Evolutionary conservation across 2,113 vertebrate species (phyloP).

Genomic region (Eolophus roseicapilla): DNA sequence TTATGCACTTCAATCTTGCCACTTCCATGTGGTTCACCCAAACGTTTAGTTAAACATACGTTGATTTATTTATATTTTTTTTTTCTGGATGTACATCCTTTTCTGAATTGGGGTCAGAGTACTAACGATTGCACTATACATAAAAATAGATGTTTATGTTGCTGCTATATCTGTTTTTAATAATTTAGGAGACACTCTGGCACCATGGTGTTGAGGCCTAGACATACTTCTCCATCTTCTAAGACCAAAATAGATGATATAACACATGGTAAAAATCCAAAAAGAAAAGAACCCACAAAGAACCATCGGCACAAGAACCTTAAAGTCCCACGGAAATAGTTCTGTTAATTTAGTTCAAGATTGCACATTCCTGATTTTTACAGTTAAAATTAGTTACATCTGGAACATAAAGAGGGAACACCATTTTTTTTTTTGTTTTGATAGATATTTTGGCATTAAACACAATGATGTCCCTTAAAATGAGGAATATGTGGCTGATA

Average conservation of each 20-base stretch:
- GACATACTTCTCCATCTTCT: constrained; percentile 13
- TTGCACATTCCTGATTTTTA: neutral
- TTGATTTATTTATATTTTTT: neutral
- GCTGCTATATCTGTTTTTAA: constrained; percentile 32
- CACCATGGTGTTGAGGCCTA: constrained; percentile 6
- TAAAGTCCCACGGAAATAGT: neutral
- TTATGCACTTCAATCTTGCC: neutral
- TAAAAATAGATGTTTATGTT: constrained; percentile 6
- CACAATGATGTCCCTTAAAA: neutral
- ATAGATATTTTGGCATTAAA: neutral
- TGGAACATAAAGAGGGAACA: neutral
- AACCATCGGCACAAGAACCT: neutral
- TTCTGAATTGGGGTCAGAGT: neutral
- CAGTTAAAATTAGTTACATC: neutral
- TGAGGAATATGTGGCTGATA: neutral
- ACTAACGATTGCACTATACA: neutral
- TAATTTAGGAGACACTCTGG: constrained; percentile 47
- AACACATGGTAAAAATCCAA: constrained; percentile 12
- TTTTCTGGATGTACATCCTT: neutral
- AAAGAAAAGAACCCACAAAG: constrained; percentile 9
- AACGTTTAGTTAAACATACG: neutral
- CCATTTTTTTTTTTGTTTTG: neutral
- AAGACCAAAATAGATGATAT: constrained; percentile 21
- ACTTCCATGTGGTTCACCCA: neutral
- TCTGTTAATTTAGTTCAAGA: constrained; percentile 3